A percentile compares a stretch with the other conserved stretches of the same genome.
Conservation (phyloP, 2,888 invertebrate species). For the Chaetogeoica ovagalla region DNA sequence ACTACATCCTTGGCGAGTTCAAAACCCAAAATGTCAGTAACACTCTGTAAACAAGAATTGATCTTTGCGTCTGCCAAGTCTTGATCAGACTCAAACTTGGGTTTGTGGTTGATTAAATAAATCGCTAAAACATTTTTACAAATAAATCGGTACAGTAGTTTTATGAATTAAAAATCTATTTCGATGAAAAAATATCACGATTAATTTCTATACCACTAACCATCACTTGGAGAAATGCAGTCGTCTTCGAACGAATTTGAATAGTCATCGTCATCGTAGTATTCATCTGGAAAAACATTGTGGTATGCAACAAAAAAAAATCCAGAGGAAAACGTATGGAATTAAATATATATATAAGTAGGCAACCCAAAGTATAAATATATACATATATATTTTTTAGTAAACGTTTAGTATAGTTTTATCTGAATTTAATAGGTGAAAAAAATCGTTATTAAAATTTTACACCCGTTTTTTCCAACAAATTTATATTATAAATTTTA, state of each 20-base stretch:
- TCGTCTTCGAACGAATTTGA: slow-evolving; percentile 95
- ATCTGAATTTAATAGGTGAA: too few relatives aligned
- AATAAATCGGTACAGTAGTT: too few relatives aligned
- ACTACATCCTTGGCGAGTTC: slow-evolving; percentile 73
- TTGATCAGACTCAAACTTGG: slow-evolving; percentile 62
- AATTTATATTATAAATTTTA: too few relatives aligned
- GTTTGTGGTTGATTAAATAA: slow-evolving; percentile 58
- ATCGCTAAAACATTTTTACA: slow-evolving; percentile 24
- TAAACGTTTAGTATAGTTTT: too few relatives aligned
- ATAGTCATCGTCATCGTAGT: slow-evolving; percentile 83
- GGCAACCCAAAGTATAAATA: too few relatives aligned
- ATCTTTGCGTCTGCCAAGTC: slow-evolving; percentile 71
- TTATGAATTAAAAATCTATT: not conserved
- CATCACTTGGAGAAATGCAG: slow-evolving; percentile 85
- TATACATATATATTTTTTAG: too few relatives aligned
- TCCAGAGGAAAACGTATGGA: too few relatives aligned
- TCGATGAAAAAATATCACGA: not conserved
- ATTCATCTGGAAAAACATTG: slow-evolving; percentile 46
- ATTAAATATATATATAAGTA: too few relatives aligned
- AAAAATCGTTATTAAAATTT: too few relatives aligned
- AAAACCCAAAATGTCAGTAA: slow-evolving; percentile 79
- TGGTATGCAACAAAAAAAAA: not conserved
- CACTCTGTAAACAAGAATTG: slow-evolving; percentile 80
- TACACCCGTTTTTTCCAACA: too few relatives aligned
- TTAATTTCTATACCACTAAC: slow-evolving; percentile 58